Evolutionary conservation across 2,888 invertebrate genomes (phyloP), one percentile per base, ranked within the genome.

Genomic region (Microctonus aethiopoides): DNA sequence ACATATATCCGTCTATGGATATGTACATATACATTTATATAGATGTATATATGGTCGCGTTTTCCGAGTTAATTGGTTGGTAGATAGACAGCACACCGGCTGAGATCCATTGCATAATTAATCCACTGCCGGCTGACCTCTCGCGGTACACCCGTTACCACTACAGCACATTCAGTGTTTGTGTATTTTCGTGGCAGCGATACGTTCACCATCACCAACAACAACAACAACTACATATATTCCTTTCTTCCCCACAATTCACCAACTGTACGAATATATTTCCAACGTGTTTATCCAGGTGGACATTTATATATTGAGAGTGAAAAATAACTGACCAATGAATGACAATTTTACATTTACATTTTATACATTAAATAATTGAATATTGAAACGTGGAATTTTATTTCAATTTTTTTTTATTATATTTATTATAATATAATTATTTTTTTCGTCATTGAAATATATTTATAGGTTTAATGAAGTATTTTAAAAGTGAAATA

Each of bases 81-180:
- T 73, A 77, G 78, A 78, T 76, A 77, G 73, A 73, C 77, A 75
- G 73, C 59, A n/a, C 54, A 66, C 72, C 65, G 68, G 62, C 76
- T 73, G 77, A 77, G 76, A 77, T 77, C 75, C 80, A 77, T 70
- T 84, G 83, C 84, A 84, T 84, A 83, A 84, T 84, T 84, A 83
- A 84, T 83, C 76, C 78, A 79, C 74, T 77, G 78, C 73, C 76
- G 79, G 79, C 78, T 81, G 80, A 83, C 81, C 83, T 82, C 79
- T 73, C 78, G 79, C 63, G 74, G 70, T 72, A 57, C 69, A 73
- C 72, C 26, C 63, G 39, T 46, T 67, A 67, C 68, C 32, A 41
- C 65, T 62, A 63, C 59, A 34, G 57, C 67, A 63, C 59, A 41
- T 52, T 60, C 70, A 36, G 62, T 78, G 71, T 77, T 79, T 77